Evolutionary conservation across 2,888 invertebrate species (phyloP).

Genomic region (Drosophila basisetae): DNA sequence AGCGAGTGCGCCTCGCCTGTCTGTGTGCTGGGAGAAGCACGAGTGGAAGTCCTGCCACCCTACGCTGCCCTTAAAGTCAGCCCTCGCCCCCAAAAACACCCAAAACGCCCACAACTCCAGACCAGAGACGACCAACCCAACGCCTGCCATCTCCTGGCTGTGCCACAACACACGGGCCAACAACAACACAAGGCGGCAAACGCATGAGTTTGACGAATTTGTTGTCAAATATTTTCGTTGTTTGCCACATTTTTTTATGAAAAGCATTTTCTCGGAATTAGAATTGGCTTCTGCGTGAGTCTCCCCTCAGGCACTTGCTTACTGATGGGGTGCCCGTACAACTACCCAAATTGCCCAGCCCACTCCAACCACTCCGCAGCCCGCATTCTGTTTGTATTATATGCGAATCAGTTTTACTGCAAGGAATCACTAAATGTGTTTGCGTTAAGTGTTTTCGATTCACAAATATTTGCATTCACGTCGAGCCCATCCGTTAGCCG

Average conservation of each 20-base stretch:
- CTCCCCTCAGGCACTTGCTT: constrained; percentile 27
- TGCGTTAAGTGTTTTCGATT: constrained; percentile 77
- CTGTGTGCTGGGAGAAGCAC: constrained; percentile 24
- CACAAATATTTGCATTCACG: constrained; percentile 82
- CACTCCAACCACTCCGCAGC: not conserved
- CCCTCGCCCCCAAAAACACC: constrained; percentile 18
- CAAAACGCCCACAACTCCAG: constrained; percentile 33
- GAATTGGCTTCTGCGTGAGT: constrained; percentile 64
- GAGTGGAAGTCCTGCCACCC: constrained; percentile 33
- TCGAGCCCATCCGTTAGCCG: constrained; percentile 20
- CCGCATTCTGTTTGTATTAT: constrained; percentile 33
- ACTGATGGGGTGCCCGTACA: constrained; percentile 10
- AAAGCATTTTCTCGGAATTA: constrained; percentile 76
- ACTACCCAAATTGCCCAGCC: constrained; percentile 8
- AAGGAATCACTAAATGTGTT: constrained; percentile 75
- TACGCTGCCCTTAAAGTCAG: constrained; percentile 63
- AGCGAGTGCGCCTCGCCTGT: constrained; percentile 42
- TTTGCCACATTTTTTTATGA: constrained; percentile 69
- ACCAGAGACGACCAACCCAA: constrained; percentile 6
- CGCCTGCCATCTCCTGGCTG: constrained; percentile 25
- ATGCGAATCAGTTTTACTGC: constrained; percentile 37
- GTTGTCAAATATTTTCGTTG: constrained; percentile 81
- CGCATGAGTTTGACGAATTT: constrained; percentile 81
- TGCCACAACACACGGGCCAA: constrained; percentile 31
- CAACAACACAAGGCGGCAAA: constrained; percentile 33